phyloP scores from a whole-genome alignment of 2,113 vertebrate genomes.

The Struthio camelus region DNA sequence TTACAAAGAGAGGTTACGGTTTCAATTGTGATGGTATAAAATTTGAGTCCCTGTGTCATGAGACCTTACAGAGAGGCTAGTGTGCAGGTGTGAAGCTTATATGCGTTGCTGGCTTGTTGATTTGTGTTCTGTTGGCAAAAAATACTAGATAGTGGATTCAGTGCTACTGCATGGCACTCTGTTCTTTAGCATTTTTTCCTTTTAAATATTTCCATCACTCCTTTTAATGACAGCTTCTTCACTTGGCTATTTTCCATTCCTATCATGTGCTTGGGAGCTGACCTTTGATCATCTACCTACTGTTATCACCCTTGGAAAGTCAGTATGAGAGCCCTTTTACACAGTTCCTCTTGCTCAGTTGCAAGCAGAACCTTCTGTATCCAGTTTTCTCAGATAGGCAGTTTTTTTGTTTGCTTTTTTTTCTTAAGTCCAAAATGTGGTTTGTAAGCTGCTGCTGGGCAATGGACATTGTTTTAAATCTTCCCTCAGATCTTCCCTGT shows the following conservation, averaged over 20 bases:
- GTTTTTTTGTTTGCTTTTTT: background rate
- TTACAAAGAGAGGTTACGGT: background rate
- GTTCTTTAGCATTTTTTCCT: background rate
- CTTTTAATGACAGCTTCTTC: constrained; percentile 27
- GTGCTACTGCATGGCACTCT: background rate
- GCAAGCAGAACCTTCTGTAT: background rate
- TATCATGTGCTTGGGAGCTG: constrained; percentile 24
- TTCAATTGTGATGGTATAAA: background rate
- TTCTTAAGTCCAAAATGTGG: background rate
- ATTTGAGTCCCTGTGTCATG: background rate
- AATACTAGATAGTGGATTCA: background rate
- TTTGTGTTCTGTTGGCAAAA: background rate
- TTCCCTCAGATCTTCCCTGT: background rate
- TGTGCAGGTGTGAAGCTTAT: background rate
- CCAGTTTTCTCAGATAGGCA: background rate
- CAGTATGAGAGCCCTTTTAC: background rate
- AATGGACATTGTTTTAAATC: background rate
- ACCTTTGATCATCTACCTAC: constrained; percentile 33
- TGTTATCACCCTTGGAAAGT: background rate
- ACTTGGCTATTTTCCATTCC: constrained; percentile 37
- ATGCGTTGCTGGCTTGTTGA: background rate
- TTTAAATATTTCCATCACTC: constrained; percentile 24
- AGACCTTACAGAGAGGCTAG: background rate
- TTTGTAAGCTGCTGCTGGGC: background rate
- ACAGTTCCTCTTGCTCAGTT: background rate